These are phyloP conservation scores for Lottia gigantea DNA, from an alignment of 2,888 invertebrate species.

Conservation along the genomic window DNA sequence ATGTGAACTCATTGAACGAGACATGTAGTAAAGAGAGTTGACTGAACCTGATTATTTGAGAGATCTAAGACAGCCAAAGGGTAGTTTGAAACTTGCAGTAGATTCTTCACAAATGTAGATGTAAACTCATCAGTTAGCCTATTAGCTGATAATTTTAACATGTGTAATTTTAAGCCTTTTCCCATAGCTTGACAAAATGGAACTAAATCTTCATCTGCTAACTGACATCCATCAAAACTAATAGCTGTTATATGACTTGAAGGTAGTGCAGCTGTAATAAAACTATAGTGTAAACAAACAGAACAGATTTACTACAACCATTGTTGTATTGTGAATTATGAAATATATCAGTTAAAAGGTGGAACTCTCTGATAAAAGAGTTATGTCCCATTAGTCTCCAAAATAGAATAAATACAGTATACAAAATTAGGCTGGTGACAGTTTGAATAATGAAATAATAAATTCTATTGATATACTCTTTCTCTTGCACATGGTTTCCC, in stretches of 20 bases:
- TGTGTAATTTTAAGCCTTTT: slow-evolving; percentile 46
- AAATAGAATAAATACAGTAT: background rate
- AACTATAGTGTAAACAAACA: no score
- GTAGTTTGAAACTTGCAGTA: slow-evolving; percentile 40
- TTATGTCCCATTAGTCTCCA: slow-evolving; percentile 6
- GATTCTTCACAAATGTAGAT: slow-evolving; percentile 37
- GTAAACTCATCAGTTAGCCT: slow-evolving; percentile 50
- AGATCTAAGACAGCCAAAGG: slow-evolving; percentile 53
- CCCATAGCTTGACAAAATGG: slow-evolving; percentile 43
- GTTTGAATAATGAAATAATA: no score
- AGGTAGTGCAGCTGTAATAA: background rate
- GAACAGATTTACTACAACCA: no score
- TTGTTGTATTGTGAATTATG: no score
- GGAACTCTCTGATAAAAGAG: background rate
- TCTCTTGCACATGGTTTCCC: no score
- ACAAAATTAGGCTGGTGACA: no score
- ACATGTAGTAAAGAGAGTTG: background rate
- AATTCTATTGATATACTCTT: no score
- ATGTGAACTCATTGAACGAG: background rate
- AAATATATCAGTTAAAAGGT: no score
- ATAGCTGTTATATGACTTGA: slow-evolving; percentile 38
- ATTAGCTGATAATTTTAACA: slow-evolving; percentile 60
- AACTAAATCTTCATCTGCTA: slow-evolving; percentile 50
- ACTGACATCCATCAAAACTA: slow-evolving; percentile 52
- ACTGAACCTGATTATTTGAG: slow-evolving; percentile 53